Evolutionary conservation across 2,888 invertebrate species (phyloP).

Genomic region (Digitonthophagus gazella): DNA sequence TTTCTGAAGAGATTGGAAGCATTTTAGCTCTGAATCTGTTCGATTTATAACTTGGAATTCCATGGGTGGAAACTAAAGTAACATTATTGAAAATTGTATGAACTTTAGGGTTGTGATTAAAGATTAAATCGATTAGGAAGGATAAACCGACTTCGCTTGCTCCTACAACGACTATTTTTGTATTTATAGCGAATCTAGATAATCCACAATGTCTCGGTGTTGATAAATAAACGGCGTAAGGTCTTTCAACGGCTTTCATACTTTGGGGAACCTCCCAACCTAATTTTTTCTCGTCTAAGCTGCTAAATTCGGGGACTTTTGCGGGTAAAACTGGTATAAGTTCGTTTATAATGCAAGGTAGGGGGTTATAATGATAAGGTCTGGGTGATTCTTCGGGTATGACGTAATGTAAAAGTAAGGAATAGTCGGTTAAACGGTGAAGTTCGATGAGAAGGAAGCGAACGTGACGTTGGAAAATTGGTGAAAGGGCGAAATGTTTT

Average conservation of each 20-base stretch:
- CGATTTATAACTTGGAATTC: constrained; percentile 49
- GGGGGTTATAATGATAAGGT: constrained; percentile 28
- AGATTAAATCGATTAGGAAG: constrained; percentile 61
- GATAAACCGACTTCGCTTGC: constrained; percentile 63
- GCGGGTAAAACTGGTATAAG: constrained; percentile 41
- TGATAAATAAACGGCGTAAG: constrained; percentile 57
- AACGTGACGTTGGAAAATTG: constrained; percentile 58
- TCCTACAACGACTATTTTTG: constrained; percentile 64
- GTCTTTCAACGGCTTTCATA: constrained; percentile 32
- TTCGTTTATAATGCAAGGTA: constrained; percentile 38
- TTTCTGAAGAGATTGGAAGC: constrained; percentile 53
- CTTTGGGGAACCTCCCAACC: constrained; percentile 30
- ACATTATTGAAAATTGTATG: constrained; percentile 67
- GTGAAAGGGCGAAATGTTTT: constrained; percentile 56
- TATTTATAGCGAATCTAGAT: constrained; percentile 53
- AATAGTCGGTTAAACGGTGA: constrained; percentile 56
- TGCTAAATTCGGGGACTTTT: constrained; percentile 34
- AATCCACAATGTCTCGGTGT: constrained; percentile 56
- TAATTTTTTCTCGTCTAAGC: constrained; percentile 18
- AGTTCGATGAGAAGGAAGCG: constrained; percentile 63
- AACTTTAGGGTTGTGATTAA: constrained; percentile 50
- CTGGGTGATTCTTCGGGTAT: constrained; percentile 48
- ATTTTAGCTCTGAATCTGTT: constrained; percentile 51
- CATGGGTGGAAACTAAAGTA: constrained; percentile 67
- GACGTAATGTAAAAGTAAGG: constrained; percentile 58